A percentile compares a stretch with the other conserved stretches of the same genome.
Evolutionary conservation across 2,113 vertebrate species (phyloP).

Genomic region (Urocynchramus pylzowi): DNA sequence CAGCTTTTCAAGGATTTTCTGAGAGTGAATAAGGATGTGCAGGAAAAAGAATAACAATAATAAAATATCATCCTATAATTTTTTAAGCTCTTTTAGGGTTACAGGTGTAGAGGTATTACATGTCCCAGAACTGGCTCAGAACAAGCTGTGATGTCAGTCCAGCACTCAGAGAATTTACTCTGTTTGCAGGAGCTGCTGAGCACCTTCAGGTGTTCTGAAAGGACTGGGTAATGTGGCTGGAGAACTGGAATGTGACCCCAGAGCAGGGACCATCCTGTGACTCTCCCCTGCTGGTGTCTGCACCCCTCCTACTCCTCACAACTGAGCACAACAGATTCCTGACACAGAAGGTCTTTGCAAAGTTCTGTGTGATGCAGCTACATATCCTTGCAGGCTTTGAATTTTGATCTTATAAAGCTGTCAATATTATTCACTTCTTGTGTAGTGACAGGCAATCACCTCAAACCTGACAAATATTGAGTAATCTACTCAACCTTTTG

Average conservation of each 20-base stretch:
- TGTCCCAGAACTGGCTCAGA: neutral
- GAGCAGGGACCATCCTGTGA: neutral
- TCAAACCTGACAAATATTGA: conserved; percentile 41
- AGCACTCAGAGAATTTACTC: neutral
- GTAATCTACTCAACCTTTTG: conserved; percentile 37
- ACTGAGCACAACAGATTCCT: neutral
- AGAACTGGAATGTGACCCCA: fast-evolving
- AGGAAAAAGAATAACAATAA: neutral
- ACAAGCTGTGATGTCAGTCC: neutral
- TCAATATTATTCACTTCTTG: conserved; percentile 24
- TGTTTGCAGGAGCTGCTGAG: neutral
- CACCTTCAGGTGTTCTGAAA: neutral
- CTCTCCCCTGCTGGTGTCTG: neutral
- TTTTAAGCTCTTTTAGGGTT: neutral
- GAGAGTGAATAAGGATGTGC: neutral
- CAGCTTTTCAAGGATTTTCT: neutral
- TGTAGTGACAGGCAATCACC: conserved; percentile 42
- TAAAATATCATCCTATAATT: fast-evolving
- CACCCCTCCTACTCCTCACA: neutral
- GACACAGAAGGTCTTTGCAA: neutral
- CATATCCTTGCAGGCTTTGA: neutral
- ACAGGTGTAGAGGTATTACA: neutral
- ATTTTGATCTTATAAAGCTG: conserved; percentile 23
- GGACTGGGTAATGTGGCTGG: neutral
- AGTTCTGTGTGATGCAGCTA: neutral